phyloP scores from a whole-genome alignment of 2,113 vertebrate genomes.

The Peromyscus polionotus region DNA sequence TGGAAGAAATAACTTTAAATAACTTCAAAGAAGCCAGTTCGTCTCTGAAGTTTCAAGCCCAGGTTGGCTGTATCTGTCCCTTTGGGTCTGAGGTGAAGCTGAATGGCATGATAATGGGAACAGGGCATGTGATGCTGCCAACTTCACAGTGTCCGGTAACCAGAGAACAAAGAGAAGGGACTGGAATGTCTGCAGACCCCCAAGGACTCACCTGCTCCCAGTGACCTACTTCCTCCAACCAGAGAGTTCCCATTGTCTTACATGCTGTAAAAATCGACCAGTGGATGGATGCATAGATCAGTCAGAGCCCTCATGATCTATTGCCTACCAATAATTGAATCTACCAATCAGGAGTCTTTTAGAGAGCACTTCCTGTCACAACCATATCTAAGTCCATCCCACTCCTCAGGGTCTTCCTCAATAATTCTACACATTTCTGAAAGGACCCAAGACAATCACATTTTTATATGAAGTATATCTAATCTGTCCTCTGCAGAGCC shows the following conservation, averaged over 20 bases:
- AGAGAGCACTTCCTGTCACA: background rate
- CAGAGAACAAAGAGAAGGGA: background rate
- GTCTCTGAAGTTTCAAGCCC: background rate
- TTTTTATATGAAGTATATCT: background rate
- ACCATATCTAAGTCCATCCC: background rate
- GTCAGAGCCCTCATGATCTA: background rate
- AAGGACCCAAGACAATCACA: too few species aligned
- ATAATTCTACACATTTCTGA: background rate
- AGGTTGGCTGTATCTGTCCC: background rate
- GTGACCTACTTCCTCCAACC: background rate
- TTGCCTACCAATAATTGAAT: background rate
- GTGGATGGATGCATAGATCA: background rate
- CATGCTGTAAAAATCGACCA: background rate
- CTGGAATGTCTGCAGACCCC: too few species aligned
- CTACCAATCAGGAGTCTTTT: background rate
- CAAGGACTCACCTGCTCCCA: background rate
- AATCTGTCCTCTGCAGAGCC: background rate
- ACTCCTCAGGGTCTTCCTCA: background rate
- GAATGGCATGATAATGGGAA: background rate
- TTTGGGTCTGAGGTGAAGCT: background rate
- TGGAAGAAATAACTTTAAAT: background rate
- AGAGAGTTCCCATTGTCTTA: background rate
- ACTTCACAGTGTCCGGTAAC: background rate
- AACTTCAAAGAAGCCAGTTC: background rate
- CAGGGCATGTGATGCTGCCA: accelerated